A percentile compares a stretch with the other conserved stretches of the same genome.
phyloP scores from a whole-genome alignment of 2,797 vertebrate genomes.

The Danionella dracula region DNA sequence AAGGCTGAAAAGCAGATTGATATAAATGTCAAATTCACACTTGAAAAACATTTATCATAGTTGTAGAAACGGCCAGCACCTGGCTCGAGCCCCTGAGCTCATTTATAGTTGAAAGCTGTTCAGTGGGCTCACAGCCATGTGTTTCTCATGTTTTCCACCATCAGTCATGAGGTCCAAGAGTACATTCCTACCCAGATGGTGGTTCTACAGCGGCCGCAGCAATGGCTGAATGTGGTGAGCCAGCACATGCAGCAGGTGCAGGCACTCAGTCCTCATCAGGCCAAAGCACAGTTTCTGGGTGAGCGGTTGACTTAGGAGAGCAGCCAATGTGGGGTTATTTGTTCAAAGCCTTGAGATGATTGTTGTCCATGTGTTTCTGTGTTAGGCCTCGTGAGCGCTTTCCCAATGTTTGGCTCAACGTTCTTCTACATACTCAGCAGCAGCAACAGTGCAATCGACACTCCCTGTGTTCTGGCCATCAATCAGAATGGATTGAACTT shows the following conservation, averaged over 20 bases:
- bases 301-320: conserved; percentile 42
- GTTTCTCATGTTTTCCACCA: neutral
- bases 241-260: conserved; percentile 86
- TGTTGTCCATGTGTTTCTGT: conserved; percentile 3
- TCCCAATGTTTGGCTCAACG: conserved; percentile 91
- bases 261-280: conserved; percentile 89
- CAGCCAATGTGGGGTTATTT: neutral
- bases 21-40: no score
- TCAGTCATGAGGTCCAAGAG: conserved; percentile 84
- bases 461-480: conserved; percentile 88
- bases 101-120: neutral
- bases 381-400: conserved; percentile 88
- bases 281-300: conserved; percentile 93
- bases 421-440: conserved; percentile 98
- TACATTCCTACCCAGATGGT: conserved; percentile 82
- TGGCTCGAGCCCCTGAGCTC: neutral
- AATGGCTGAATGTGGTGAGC: conserved; percentile 82
- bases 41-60: neutral
- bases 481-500: conserved; percentile 95
- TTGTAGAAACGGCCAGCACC: neutral
- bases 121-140: neutral
- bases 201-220: conserved; percentile 68
- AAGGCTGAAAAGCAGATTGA: no score
- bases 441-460: conserved; percentile 74
- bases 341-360: neutral